Evolutionary conservation across 2,113 vertebrate genomes (phyloP).

Genomic region (Todiramphus saurophagus): DNA sequence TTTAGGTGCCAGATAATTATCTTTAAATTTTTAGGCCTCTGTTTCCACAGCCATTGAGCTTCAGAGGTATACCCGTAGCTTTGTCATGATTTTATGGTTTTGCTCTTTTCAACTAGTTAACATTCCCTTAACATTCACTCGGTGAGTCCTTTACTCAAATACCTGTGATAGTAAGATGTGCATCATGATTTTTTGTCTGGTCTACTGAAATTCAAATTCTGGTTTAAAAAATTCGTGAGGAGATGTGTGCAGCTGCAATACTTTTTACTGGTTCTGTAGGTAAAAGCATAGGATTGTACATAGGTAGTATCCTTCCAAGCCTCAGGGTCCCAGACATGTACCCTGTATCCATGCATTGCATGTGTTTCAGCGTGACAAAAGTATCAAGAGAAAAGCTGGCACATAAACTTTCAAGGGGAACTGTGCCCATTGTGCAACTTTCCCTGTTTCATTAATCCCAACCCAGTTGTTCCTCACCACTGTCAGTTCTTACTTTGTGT

Average conservation of each 20-base stretch:
- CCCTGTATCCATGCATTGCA: not conserved
- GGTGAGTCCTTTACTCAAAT: not conserved
- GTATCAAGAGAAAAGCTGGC: not conserved
- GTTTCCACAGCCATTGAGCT: not conserved
- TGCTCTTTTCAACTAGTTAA: not conserved
- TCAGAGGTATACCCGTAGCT: not conserved
- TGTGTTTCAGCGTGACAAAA: not conserved
- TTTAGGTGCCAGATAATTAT: not conserved
- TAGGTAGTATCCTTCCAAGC: not conserved
- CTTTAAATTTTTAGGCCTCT: not conserved
- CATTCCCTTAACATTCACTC: not conserved
- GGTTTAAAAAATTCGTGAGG: not conserved
- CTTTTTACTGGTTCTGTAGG: not conserved
- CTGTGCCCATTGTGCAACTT: not conserved
- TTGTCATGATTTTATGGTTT: not conserved
- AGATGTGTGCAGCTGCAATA: not conserved
- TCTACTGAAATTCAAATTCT: not conserved
- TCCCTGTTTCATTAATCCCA: not conserved
- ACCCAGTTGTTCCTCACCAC: not conserved
- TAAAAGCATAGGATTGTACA: rapidly evolving
- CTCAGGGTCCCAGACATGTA: not conserved
- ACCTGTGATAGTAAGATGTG: not conserved
- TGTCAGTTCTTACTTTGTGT: not conserved
- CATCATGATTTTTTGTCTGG: not conserved
- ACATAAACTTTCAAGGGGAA: not conserved